A percentile compares a stretch with the other conserved stretches of the same genome.
Evolutionary conservation across 2,113 vertebrate species (phyloP).

Genomic region (Semicossyphus pulcher): DNA sequence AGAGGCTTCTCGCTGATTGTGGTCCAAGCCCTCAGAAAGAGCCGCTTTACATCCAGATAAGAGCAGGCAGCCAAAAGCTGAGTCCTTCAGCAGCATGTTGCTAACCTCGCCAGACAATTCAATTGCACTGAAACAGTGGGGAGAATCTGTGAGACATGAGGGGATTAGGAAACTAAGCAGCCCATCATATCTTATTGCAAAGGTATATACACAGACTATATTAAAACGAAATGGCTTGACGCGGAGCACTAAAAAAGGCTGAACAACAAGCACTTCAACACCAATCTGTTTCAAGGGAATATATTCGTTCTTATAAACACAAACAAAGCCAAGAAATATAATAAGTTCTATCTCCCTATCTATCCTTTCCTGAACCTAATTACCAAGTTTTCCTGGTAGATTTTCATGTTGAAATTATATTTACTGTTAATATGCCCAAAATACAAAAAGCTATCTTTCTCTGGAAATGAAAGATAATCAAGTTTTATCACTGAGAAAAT

Average conservation of each 20-base stretch:
- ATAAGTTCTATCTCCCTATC: no score
- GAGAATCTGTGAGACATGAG: constrained; percentile 55
- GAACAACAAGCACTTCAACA: constrained; percentile 26
- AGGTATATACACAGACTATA: constrained; percentile 46
- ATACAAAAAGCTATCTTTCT: constrained; percentile 22
- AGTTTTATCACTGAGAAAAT: constrained; percentile 47
- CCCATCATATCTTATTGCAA: constrained; percentile 33
- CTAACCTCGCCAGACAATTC: constrained; percentile 49
- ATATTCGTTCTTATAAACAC: no score
- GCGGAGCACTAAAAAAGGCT: background rate
- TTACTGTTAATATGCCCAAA: constrained; percentile 35
- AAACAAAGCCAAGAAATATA: no score
- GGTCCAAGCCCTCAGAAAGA: constrained; percentile 19
- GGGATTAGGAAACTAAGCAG: constrained; percentile 36
- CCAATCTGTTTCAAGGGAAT: constrained; percentile 9
- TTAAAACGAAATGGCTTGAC: constrained; percentile 28
- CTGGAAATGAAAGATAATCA: constrained; percentile 61
- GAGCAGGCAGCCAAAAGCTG: constrained; percentile 24
- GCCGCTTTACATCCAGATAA: constrained; percentile 41
- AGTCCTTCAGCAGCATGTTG: constrained; percentile 25
- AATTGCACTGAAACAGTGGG: constrained; percentile 34
- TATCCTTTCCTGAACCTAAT: constrained; percentile 20
- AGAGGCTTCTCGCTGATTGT: constrained; percentile 26
- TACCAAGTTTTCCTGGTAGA: constrained; percentile 6
- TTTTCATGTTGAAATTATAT: constrained; percentile 32